Evolutionary conservation across 2,888 invertebrate genomes (phyloP).

Genomic region (Nemurella pictetii): DNA sequence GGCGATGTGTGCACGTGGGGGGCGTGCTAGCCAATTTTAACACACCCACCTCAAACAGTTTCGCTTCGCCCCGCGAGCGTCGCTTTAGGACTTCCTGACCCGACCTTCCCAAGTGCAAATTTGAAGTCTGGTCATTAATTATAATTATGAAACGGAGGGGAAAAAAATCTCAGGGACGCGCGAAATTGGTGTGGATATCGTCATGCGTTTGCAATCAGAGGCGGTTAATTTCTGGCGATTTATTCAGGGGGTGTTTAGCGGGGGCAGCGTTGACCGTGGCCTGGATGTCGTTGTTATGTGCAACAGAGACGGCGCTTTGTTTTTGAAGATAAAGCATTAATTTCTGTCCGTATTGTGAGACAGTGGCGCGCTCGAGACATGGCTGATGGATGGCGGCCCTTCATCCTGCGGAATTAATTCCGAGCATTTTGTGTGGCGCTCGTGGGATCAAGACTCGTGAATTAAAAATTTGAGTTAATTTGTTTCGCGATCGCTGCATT

Average conservation of each 20-base stretch:
- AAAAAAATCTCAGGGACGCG: background rate
- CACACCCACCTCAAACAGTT: background rate
- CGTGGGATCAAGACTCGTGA: background rate
- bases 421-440: background rate
- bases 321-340: slow-evolving; percentile 3
- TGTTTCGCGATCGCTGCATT: background rate
- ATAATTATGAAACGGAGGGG: background rate
- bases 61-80: background rate
- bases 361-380: background rate
- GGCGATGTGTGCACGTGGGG: background rate
- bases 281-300: background rate
- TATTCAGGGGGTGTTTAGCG: background rate
- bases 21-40: background rate
- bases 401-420: slow-evolving; percentile 5
- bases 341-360: background rate
- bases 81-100: background rate
- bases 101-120: background rate
- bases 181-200: too few species aligned
- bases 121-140: background rate
- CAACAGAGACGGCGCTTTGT: background rate
- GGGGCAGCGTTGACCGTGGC: background rate
- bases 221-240: background rate
- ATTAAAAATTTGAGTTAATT: background rate
- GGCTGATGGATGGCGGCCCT: background rate
- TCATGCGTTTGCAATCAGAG: background rate